Evolutionary conservation across 2,113 vertebrate species (phyloP).

Genomic region (Propithecus coquereli): DNA sequence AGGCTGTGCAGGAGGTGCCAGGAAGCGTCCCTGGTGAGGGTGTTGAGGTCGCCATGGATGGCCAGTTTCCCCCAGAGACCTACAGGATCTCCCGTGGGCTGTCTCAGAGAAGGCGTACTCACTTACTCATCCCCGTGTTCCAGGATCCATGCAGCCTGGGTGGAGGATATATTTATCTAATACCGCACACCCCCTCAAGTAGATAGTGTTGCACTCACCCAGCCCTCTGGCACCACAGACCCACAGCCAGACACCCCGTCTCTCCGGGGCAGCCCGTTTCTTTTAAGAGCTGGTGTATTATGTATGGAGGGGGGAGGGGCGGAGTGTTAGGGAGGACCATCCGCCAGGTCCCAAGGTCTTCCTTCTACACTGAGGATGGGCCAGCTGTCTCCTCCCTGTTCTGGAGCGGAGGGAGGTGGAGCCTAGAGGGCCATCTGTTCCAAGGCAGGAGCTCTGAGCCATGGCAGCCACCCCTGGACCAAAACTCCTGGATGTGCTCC

Average conservation of each 20-base stretch:
- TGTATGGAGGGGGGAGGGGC: neutral
- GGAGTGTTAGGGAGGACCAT: neutral
- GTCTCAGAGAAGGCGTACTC: neutral
- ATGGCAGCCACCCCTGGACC: neutral
- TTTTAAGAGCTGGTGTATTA: neutral
- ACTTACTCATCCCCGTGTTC: neutral
- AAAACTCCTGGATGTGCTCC: neutral
- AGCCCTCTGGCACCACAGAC: neutral
- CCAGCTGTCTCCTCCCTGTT: neutral
- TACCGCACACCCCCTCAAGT: neutral
- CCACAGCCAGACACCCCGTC: neutral
- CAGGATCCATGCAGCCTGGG: neutral
- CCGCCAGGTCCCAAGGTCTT: neutral
- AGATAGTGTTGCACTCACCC: neutral
- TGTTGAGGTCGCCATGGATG: neutral
- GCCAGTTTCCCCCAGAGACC: neutral
- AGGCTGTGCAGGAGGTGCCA: neutral
- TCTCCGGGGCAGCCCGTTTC: neutral
- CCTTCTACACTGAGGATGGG: rapidly evolving
- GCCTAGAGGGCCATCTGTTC: neutral
- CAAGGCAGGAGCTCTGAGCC: neutral
- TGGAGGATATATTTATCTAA: neutral
- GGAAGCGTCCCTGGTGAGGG: neutral
- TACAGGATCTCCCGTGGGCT: neutral
- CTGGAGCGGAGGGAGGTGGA: neutral